Base-by-base conservation (phyloP, 2,888 invertebrate genomes). In the Aleiodes leptofemur region DNA sequence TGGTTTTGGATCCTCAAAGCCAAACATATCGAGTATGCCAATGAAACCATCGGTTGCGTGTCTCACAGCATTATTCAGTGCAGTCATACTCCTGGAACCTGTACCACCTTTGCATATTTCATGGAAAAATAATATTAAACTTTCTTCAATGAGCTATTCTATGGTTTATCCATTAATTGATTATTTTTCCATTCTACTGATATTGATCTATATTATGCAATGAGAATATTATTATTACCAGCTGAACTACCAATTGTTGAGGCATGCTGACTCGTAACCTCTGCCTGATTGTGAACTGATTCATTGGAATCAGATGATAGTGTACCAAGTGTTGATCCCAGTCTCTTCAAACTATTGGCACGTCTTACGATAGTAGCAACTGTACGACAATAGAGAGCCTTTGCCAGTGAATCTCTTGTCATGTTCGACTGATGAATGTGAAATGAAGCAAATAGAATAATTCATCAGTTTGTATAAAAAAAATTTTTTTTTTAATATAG, bases 1-100 rank as follows among this genome's bases (percentile, higher is more conserved):
- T 1, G 96, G 96, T 90, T 95, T 95, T 43, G 96, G 96, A 88
- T 97, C 96, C 91, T 98, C 97, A 90, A 98, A 98, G 5, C 98
- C 98, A 90, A 98, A 98, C 97, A 98, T 97, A 89, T 98, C 98
- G 73, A 98, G 91, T 85, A 98, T 97, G 57, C 97, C 97, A 81
- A 98, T 97, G 90, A 97, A 97, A 9, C 97, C 97, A 89, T 97
- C 97, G 0, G 97, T 97, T 50, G 97, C 97, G 91, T 97, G 97
- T 64, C 96, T 92, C 73, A 97, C 97, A 1, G 97, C 97, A 90
- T 97, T 96, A 90, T 97, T 97, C 71, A 97, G 91, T 4, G 95
- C 97, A 11, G 96, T 95, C 97, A 97, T 97, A 23, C 96, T 96
- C 87, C 96, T 95, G 80, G 96, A 96, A 64, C 96, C 96, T 8